Evolutionary conservation across 2,797 vertebrate genomes (phyloP), one percentile per base, ranked within the genome.

Genomic region (Channa striata): DNA sequence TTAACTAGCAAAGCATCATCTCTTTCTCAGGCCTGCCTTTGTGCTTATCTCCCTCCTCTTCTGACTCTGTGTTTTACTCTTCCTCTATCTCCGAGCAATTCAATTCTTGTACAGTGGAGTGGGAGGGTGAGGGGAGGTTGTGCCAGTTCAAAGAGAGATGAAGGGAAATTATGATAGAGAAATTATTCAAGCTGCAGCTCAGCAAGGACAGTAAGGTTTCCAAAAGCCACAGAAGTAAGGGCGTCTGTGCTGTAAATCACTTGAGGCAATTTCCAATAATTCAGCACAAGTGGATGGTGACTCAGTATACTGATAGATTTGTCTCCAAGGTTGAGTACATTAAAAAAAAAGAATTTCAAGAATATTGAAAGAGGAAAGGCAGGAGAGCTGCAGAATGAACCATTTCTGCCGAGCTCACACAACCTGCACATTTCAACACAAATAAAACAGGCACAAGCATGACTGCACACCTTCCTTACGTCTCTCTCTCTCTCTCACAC

Each of bases 111-210:
- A 34, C 59, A 66, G 49, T 46, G 20, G 72, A 80, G 65, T 65
- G 75, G 62, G 78, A 74, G 78, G 61, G 74, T 25, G 72, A 63
- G 47, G 40, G 59, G 58, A 72, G 60, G 67, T 49, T 58, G 59
- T 16, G 77, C 56, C 30, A 44, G 69, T 83, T 84, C 78, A 89
- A 87, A 86, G 72, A 81, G 62, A 74, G 61, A 75, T 48, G 51
- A 68, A 52, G 59, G 25, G 60, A 71, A 79, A 87, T 77, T 66
- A 80, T 59, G 67, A 87, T 67, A 25, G 72, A 72, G 62, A 69
- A 71, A 81, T 65, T 74, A 89, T 75, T 84, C 59, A 33, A 59
- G 68, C 69, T 30, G 61, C 72, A 52, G 50, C 64, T 78, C 57
- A 57, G 72, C 70, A 67, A 82, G 78, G 68, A 82, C 80, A 66